A percentile compares a stretch with the other conserved stretches of the same genome.
These are phyloP conservation scores for Lepus europaeus DNA, from an alignment of 2,113 vertebrate genomes.

Conservation along the genomic window DNA sequence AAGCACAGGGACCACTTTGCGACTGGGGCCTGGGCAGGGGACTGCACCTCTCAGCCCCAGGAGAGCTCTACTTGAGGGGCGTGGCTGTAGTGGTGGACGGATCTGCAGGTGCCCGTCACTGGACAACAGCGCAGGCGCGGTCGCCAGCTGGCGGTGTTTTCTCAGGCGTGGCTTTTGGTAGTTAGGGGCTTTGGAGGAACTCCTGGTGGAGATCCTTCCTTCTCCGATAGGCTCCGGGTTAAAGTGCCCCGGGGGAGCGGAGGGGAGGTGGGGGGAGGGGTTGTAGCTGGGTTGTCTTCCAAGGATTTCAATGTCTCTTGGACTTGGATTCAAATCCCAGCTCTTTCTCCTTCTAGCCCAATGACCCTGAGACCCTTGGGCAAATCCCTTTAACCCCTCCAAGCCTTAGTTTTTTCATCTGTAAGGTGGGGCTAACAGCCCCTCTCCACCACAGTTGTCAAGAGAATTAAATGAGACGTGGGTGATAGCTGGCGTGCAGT, in stretches of 20 bases:
- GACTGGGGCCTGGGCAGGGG: not conserved
- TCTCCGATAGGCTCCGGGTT: not conserved
- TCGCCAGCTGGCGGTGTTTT: no score
- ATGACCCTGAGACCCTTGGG: not conserved
- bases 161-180: no score
- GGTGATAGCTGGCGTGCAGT: not conserved
- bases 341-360: not conserved
- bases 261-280: accelerated
- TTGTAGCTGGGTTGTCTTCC: not conserved
- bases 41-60: not conserved
- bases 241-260: not conserved
- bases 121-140: not conserved
- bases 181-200: not conserved
- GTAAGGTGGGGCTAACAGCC: not conserved
- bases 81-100: not conserved
- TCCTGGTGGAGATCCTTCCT: not conserved
- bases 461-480: not conserved
- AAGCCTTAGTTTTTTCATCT: conserved; percentile 2
- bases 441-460: not conserved
- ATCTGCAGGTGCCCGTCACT: not conserved
- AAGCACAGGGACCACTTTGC: not conserved
- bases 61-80: not conserved
- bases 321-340: not conserved
- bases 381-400: not conserved
- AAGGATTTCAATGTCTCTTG: not conserved